Percentiles rank a stretch among this genome's conserved stretches.
These are phyloP conservation scores for Acromyrmex echinatior DNA, from an alignment of 1,140 invertebrate genomes.

Conservation along the genomic window DNA sequence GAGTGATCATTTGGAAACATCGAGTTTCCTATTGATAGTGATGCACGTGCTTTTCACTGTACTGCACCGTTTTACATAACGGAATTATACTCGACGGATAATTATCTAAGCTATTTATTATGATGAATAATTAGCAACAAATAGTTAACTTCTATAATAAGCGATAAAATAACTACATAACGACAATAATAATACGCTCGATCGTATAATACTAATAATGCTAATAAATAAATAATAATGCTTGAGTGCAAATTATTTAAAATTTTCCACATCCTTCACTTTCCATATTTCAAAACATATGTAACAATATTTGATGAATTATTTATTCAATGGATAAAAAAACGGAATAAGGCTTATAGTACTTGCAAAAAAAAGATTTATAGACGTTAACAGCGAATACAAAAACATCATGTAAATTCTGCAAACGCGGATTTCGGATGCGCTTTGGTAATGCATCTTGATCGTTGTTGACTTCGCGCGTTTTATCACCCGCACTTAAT, in stretches of 20 bases:
- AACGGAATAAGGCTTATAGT: neutral
- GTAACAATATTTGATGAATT: conserved; percentile 14
- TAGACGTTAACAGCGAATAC: neutral
- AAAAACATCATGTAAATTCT: conserved; percentile 32
- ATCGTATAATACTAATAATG: neutral
- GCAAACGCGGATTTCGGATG: neutral
- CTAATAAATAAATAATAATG: neutral
- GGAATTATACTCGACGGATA: neutral
- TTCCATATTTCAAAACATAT: neutral
- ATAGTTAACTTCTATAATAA: conserved; percentile 7
- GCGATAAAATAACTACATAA: neutral
- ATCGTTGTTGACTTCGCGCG: conserved; percentile 64
- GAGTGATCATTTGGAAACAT: conserved; percentile 29
- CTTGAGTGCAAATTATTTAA: neutral
- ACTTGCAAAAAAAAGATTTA: neutral
- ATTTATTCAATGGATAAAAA: conserved; percentile 10
- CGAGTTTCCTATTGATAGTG: neutral
- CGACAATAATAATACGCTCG: neutral
- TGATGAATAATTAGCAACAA: conserved; percentile 31
- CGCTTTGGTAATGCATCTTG: conserved; percentile 30
- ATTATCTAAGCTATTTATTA: neutral
- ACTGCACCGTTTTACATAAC: neutral
- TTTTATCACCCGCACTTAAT: conserved; percentile 69
- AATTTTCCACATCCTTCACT: neutral
- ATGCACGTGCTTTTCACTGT: neutral